Conservation (phyloP, 2,888 invertebrate species). For the Zootermopsis nevadensis region DNA sequence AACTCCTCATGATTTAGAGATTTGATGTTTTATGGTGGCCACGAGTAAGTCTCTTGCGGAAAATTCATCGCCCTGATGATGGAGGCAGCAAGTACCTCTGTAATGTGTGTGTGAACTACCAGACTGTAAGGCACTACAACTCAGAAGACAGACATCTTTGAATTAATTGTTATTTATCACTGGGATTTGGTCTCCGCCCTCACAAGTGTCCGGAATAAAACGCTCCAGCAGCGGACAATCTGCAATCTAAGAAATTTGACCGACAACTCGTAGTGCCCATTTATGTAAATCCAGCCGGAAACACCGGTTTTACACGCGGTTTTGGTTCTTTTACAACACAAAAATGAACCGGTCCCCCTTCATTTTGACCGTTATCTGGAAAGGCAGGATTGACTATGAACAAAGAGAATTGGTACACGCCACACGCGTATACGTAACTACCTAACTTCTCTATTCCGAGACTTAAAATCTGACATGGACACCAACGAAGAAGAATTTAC, state of each 20-base stretch:
- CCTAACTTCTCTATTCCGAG: no score
- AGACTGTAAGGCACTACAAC: no score
- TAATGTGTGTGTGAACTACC: no score
- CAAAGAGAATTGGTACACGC: neutral
- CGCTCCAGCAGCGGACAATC: neutral
- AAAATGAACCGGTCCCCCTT: neutral
- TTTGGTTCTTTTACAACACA: neutral
- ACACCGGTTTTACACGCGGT: neutral
- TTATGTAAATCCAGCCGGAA: neutral
- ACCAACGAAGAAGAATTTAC: no score
- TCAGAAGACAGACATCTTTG: no score
- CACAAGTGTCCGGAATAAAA: neutral
- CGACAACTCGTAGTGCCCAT: neutral
- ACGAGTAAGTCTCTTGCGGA: no score
- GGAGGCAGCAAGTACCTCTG: no score
- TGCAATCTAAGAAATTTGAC: slow-evolving; percentile 8
- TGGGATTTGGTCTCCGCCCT: slow-evolving; percentile 1
- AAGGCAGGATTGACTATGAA: neutral
- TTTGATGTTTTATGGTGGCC: no score
- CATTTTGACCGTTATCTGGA: slow-evolving; percentile 14
- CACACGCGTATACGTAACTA: no score
- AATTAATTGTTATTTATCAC: slow-evolving; percentile 24
- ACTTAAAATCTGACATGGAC: no score
- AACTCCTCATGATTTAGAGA: slow-evolving; percentile 9
- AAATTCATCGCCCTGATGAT: no score